phyloP scores from a whole-genome alignment of 2,888 invertebrate genomes.

The Lasioglossum marginatum region DNA sequence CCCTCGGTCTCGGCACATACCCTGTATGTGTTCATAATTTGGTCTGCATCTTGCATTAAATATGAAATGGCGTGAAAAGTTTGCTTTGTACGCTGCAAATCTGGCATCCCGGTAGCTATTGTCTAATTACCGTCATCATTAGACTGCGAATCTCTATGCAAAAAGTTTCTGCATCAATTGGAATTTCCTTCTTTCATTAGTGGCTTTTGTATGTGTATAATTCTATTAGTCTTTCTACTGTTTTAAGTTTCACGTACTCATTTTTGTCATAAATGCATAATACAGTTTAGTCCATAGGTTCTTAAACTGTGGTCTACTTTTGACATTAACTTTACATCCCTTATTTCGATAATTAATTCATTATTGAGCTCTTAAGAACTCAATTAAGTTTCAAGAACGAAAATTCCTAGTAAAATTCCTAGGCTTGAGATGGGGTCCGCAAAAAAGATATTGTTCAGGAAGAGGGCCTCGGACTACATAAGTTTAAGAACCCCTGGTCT shows the following conservation, averaged over 20 bases:
- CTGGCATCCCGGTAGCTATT: background rate
- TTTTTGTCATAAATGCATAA: background rate
- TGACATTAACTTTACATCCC: too few relatives aligned
- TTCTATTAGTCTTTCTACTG: background rate
- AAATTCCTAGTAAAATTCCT: too few relatives aligned
- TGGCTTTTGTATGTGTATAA: too few relatives aligned
- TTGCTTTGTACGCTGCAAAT: background rate
- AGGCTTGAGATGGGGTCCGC: too few relatives aligned
- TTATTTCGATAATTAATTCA: too few relatives aligned
- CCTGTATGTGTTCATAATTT: background rate
- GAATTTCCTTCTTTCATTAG: too few relatives aligned
- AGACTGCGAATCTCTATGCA: background rate
- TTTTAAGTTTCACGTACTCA: background rate
- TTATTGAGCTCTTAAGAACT: too few relatives aligned
- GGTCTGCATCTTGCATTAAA: slow-evolving; percentile 11
- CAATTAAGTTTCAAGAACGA: too few relatives aligned
- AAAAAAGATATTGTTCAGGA: too few relatives aligned
- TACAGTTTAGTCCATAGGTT: background rate
- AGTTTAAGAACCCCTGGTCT: too few relatives aligned
- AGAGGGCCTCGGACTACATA: too few relatives aligned
- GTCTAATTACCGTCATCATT: background rate
- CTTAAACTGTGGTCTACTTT: too few relatives aligned
- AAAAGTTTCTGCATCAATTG: background rate
- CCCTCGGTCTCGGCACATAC: background rate
- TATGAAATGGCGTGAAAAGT: slow-evolving; percentile 9